Base-by-base conservation (phyloP, 2,888 invertebrate species). In the Linnaemya tessellans region DNA sequence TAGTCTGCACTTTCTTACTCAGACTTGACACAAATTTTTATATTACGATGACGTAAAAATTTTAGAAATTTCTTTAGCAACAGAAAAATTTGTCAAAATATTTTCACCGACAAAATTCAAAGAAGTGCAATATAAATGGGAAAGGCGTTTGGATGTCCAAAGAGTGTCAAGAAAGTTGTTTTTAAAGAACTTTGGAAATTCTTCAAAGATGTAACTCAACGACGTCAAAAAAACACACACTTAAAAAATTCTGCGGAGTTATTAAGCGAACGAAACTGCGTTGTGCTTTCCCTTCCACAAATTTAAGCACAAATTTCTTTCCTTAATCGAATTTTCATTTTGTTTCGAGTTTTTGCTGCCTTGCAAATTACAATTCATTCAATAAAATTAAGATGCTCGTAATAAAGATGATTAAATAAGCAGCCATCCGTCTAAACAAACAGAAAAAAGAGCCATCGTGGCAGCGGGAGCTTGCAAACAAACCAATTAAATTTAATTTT, bases 401-500 rank as follows among this genome's bases (percentile, higher is more conserved):
- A 79, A 70, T 30, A n/a, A 20, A 51, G 10, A 60, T 51, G 68
- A 70, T 70, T 22, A 71, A 65, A 65, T 3, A 73, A 43, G 20
- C 65, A 58, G 43, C 41, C 46, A 49, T 18, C 64, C 13, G 49
- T n/a, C 49, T 18, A 49, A 22, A 49, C 30, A 64, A 38, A 25
- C 18, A 38, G 8, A 64, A 25, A n/a, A 73, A 65, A 10, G 9
- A 80, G 11, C 8, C n/a, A n/a, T n/a, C n/a, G 13, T 58, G 35
- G 3, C 10, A 70, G 41, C 49, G 46, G 46, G 49, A 51, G 22
- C 41, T 56, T 20, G 15, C 22, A 9, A 74, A 58, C 56, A 64
- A 71, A 56, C 65, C 79, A 85, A 85, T 85, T 85, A 82, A 79
- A 82, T 82, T 85, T 67, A 85, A 85, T 85, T 79, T 82, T 62